Conservation (phyloP, 2,113 vertebrate species). For the Epinephelus cyanopodus region DNA sequence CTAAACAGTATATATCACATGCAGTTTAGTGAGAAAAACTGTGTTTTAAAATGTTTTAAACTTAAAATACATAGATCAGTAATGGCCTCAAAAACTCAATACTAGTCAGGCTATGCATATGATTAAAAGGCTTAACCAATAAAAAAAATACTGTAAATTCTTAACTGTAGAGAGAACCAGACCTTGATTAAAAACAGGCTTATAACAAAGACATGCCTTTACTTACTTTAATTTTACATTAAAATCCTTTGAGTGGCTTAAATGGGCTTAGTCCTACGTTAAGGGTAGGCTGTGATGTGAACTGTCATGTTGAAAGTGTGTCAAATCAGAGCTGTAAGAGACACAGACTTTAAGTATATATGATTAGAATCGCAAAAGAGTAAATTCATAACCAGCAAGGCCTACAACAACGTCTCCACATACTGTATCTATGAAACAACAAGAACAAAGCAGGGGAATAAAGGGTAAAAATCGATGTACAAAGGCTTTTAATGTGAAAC, state of each 20-base stretch:
- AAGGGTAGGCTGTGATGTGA: neutral
- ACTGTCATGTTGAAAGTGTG: neutral
- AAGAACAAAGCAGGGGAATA: neutral
- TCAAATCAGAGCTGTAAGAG: neutral
- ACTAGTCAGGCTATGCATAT: neutral
- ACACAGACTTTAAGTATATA: no score
- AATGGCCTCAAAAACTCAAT: neutral
- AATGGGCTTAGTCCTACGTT: neutral
- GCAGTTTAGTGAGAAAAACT: neutral
- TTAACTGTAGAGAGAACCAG: neutral
- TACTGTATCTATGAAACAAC: neutral
- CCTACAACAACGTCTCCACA: neutral
- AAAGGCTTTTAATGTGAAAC: neutral
- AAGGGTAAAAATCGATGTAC: neutral
- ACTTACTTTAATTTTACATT: neutral
- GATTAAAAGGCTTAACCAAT: neutral
- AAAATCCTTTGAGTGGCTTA: neutral
- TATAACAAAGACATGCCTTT: no score
- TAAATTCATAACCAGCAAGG: neutral
- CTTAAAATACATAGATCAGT: neutral
- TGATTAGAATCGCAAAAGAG: no score
- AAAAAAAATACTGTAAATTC: neutral
- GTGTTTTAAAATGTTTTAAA: neutral
- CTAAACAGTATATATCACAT: neutral
- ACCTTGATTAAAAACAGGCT: neutral